Base-by-base conservation (phyloP, 2,113 vertebrate species). In the Acrocephalus kingi region DNA sequence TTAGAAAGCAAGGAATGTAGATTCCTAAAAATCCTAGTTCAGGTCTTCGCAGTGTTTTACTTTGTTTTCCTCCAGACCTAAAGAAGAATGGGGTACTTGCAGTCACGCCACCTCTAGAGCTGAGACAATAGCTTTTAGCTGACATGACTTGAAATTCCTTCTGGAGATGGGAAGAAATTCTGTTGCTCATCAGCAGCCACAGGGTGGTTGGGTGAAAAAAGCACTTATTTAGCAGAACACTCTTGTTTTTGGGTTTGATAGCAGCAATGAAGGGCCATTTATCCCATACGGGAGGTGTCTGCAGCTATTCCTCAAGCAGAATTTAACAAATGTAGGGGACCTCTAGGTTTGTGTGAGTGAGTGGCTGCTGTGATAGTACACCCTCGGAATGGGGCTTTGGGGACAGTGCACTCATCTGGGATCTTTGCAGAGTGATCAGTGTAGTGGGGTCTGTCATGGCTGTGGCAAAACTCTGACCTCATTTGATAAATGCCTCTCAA, bases 231-330 rank as follows among this genome's bases (percentile, higher is more conserved):
- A 80, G 30, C 33, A 81, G 59, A 67, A 13, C 1, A 1, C 3
- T 20, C 13, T 10, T 0, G 0, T 5, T 20, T 33, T 7, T 9
- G 19, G 24, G 15, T 16, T 67, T 62, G 43, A 16, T 14, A 18
- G 15, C 6, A 31, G 71, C 2, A 9, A 2, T 11, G 11, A 5
- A 9, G 49, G 13, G 27, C 16, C 1, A 0, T 39, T 51, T 54
- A 0, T 56, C 15, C 2, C 14, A 9, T 0, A 1, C 0, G 0
- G 1, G 3, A 3, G 5, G 0, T 24, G 4, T n/a, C 5, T 74
- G 14, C 18, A 41, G 15, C 23, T 49, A 8, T 14, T 4, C 1
- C 25, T 31, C 30, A 27, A 35, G 13, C 2, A 33, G 23, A 45
- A 6, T 79, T 69, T 76, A 35, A 7, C 2, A n/a, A 9, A 11